Percentiles rank a stretch among this genome's conserved stretches.
Evolutionary conservation across 2,113 vertebrate species (phyloP).

Genomic region (Danionella cerebrum): DNA sequence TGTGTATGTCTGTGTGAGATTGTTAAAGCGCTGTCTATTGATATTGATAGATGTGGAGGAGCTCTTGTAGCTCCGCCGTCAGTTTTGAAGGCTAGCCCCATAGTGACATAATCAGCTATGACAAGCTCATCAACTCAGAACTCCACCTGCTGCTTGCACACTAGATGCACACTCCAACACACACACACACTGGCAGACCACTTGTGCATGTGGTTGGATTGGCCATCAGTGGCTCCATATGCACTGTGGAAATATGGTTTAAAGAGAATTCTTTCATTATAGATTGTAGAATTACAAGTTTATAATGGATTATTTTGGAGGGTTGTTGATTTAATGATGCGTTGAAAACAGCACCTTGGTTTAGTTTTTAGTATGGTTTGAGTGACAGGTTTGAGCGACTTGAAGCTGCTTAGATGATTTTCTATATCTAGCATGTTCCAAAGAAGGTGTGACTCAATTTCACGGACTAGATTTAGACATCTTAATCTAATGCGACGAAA

Average conservation of each 20-base stretch:
- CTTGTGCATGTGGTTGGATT: conserved; percentile 25
- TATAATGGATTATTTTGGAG: background rate
- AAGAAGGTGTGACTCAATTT: conserved; percentile 8
- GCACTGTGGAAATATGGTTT: conserved; percentile 11
- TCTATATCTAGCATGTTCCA: conserved; percentile 10
- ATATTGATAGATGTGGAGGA: conserved; percentile 16
- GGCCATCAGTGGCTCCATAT: conserved; percentile 27
- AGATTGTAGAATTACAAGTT: too few species aligned
- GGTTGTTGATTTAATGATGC: too few species aligned
- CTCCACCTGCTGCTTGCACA: conserved; percentile 30
- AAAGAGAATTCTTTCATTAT: too few species aligned
- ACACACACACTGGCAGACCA: conserved; percentile 6
- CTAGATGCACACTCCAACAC: conserved; percentile 8
- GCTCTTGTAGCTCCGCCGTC: conserved; percentile 22
- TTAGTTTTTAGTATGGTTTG: background rate
- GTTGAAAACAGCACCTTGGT: background rate
- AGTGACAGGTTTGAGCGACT: background rate
- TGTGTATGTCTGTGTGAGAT: background rate
- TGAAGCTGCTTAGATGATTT: conserved; percentile 1
- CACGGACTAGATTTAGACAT: background rate
- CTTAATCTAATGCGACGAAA: background rate
- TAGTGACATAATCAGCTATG: conserved; percentile 47
- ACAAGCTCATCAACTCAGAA: conserved; percentile 43
- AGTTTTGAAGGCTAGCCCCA: conserved; percentile 32
- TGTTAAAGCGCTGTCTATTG: conserved; percentile 9